Evolutionary conservation across 2,113 vertebrate species (phyloP).

Genomic region (Menidia beryllina): DNA sequence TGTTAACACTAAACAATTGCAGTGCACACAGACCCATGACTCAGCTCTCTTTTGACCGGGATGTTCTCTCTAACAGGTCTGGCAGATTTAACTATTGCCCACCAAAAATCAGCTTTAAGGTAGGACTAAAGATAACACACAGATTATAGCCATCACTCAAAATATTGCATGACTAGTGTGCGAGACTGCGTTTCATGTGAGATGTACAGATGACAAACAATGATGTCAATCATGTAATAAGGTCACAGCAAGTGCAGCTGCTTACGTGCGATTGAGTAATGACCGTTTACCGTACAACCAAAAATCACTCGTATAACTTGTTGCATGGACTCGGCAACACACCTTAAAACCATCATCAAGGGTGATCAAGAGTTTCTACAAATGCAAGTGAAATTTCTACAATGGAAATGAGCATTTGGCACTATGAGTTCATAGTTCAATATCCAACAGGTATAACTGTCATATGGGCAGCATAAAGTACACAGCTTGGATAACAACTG

Average conservation of each 20-base stretch:
- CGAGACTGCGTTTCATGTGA: background rate
- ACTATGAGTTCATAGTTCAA: too few relatives aligned
- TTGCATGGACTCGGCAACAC: too few relatives aligned
- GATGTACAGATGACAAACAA: background rate
- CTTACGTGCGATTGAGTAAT: slow-evolving; percentile 21
- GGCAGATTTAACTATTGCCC: slow-evolving; percentile 16
- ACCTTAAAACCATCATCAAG: too few relatives aligned
- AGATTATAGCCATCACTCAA: slow-evolving; percentile 50
- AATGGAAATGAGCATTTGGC: too few relatives aligned
- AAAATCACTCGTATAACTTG: background rate
- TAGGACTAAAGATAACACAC: background rate
- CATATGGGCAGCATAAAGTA: too few relatives aligned
- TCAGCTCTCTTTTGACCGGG: slow-evolving; percentile 5
- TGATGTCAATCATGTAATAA: background rate
- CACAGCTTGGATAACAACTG: too few relatives aligned
- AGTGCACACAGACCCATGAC: background rate
- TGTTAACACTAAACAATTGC: slow-evolving; percentile 24
- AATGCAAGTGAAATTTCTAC: too few relatives aligned
- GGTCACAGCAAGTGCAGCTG: slow-evolving; percentile 20
- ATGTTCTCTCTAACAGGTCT: background rate
- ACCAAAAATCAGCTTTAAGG: slow-evolving; percentile 30
- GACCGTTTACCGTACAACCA: slow-evolving; percentile 14
- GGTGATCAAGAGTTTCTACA: too few relatives aligned
- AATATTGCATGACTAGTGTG: slow-evolving; percentile 36
- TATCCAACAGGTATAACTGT: too few relatives aligned